Evolutionary conservation across 2,888 invertebrate species (phyloP).

Genomic region (Oligia fasciuncula): DNA sequence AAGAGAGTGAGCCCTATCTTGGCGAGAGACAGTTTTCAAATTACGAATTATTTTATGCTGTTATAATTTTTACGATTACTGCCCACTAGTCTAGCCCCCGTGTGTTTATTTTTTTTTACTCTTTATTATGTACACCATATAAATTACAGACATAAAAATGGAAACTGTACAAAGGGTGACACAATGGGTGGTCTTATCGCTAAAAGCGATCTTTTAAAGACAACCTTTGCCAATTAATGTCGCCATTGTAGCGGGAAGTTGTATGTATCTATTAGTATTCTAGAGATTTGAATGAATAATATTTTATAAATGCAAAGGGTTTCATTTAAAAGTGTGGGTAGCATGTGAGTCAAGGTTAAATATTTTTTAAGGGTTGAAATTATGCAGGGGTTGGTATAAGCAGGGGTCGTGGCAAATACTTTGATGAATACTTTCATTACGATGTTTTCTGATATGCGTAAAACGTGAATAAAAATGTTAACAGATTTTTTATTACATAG

Average conservation of each 20-base stretch:
- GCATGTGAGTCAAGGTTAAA: slow-evolving; percentile 47
- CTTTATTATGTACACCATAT: too few relatives aligned
- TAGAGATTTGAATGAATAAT: neutral
- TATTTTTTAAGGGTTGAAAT: slow-evolving; percentile 19
- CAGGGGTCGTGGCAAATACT: slow-evolving; percentile 21
- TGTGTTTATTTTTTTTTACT: too few relatives aligned
- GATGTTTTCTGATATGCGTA: neutral
- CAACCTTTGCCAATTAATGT: neutral
- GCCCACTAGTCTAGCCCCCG: neutral
- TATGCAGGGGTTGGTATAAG: slow-evolving; percentile 25
- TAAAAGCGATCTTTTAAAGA: too few relatives aligned
- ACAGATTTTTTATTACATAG: neutral
- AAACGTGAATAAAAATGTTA: too few relatives aligned
- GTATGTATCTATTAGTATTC: neutral
- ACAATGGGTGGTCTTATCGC: too few relatives aligned
- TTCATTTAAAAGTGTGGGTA: neutral
- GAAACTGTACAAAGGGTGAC: too few relatives aligned
- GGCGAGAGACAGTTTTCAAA: neutral
- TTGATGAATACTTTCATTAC: slow-evolving; percentile 5
- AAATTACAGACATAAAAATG: too few relatives aligned
- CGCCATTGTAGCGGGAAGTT: neutral
- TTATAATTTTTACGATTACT: neutral
- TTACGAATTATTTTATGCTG: neutral
- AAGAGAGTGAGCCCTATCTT: neutral
- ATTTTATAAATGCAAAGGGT: neutral